Evolutionary conservation across 2,888 invertebrate genomes (phyloP).

Genomic region (Agrotis puta): DNA sequence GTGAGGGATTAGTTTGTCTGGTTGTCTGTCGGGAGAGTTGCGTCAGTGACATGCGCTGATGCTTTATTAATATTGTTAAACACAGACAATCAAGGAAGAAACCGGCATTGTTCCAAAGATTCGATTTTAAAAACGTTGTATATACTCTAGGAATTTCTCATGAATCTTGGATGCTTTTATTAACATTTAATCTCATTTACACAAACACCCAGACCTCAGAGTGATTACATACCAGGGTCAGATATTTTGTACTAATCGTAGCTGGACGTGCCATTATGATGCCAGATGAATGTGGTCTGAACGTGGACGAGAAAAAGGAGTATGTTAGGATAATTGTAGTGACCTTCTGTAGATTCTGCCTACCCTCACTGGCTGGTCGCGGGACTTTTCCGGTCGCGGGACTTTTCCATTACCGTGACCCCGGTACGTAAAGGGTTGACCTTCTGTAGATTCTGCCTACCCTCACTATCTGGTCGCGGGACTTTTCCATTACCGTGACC

Average conservation of each 20-base stretch:
- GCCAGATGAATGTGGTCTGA: not conserved
- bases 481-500: too few relatives aligned
- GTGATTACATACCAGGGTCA: not conserved
- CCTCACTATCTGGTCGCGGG: too few relatives aligned
- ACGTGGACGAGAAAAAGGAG: not conserved
- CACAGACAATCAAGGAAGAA: constrained; percentile 34
- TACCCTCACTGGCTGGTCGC: too few relatives aligned
- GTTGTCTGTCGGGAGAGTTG: constrained; percentile 68
- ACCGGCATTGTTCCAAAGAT: not conserved
- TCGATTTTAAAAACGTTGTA: too few relatives aligned
- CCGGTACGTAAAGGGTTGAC: too few relatives aligned
- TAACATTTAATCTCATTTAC: too few relatives aligned
- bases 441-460: too few relatives aligned
- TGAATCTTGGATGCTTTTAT: too few relatives aligned
- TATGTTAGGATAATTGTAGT: too few relatives aligned
- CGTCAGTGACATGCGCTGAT: constrained; percentile 67
- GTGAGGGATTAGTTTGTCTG: constrained; percentile 74
- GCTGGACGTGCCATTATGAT: not conserved
- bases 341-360: not conserved
- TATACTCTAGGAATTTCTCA: too few relatives aligned
- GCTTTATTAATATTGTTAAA: constrained; percentile 64
- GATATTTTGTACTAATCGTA: not conserved
- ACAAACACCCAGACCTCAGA: not conserved
- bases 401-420: too few relatives aligned
- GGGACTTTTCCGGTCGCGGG: too few relatives aligned